These are phyloP conservation scores for Aricia agestis DNA, from an alignment of 1,140 invertebrate species.

Conservation along the genomic window DNA sequence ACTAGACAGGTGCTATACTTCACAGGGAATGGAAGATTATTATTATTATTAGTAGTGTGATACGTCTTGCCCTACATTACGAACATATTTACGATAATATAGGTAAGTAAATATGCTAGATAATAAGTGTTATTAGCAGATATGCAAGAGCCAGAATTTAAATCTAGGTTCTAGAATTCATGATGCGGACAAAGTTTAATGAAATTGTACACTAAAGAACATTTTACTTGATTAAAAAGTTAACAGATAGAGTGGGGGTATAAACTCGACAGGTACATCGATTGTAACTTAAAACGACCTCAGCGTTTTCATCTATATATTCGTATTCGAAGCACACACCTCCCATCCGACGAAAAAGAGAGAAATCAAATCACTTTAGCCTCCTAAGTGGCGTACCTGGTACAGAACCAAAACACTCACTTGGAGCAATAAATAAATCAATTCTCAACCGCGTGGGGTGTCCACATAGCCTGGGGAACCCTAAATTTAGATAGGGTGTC, in stretches of 20 bases:
- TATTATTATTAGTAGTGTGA: too few relatives aligned
- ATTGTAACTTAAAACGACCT: background rate
- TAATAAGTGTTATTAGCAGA: too few relatives aligned
- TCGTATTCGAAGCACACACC: slow-evolving; percentile 1
- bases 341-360: slow-evolving; percentile 10
- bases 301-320: background rate
- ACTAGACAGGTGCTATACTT: too few relatives aligned
- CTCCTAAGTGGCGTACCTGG: slow-evolving; percentile 41
- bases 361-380: slow-evolving; percentile 40
- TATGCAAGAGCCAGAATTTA: too few relatives aligned
- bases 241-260: background rate
- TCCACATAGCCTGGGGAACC: slow-evolving; percentile 53
- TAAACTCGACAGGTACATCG: slow-evolving; percentile 11
- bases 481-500: slow-evolving; percentile 55
- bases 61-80: too few relatives aligned
- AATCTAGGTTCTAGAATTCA: background rate
- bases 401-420: slow-evolving; percentile 46
- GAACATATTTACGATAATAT: too few relatives aligned
- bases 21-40: too few relatives aligned
- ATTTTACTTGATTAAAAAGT: slow-evolving; percentile 5
- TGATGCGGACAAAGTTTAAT: background rate
- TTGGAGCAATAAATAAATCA: slow-evolving; percentile 59
- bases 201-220: background rate
- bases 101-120: too few relatives aligned
- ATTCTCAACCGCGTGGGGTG: slow-evolving; percentile 56